Percentiles rank a stretch among this genome's conserved stretches.
These are phyloP conservation scores for Amniataba percoides DNA, from an alignment of 2,797 vertebrate genomes.

Conservation along the genomic window DNA sequence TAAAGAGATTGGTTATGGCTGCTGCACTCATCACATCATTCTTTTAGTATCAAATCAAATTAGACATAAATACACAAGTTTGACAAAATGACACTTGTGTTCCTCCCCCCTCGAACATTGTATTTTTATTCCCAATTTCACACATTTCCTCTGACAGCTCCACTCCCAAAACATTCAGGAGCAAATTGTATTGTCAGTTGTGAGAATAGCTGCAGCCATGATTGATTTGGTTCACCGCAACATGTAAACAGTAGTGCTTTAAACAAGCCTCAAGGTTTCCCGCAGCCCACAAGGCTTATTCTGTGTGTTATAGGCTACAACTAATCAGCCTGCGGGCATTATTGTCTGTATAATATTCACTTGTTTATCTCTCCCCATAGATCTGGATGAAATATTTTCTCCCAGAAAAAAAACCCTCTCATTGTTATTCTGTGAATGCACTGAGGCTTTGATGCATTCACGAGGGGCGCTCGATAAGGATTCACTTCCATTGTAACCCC, in stretches of 20 bases:
- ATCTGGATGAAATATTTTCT: constrained; percentile 67
- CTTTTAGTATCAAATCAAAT: constrained; percentile 30
- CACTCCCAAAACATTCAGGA: constrained; percentile 15
- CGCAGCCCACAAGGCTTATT: constrained; percentile 26
- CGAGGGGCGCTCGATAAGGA: constrained; percentile 69
- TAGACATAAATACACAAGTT: constrained; percentile 3
- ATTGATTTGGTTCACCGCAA: constrained; percentile 41
- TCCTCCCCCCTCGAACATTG: constrained; percentile 13
- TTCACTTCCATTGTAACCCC: constrained; percentile 64
- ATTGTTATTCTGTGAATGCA: constrained; percentile 74
- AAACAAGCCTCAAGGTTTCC: constrained; percentile 42
- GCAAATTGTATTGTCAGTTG: constrained; percentile 42
- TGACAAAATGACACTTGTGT: constrained; percentile 1
- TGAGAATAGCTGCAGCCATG: constrained; percentile 8
- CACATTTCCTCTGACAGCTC: constrained; percentile 23
- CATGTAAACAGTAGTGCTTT: constrained; percentile 43
- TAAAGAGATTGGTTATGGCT: constrained; percentile 13
- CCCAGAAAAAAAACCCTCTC: constrained; percentile 34
- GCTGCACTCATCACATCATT: constrained; percentile 9
- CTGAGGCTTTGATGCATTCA: constrained; percentile 68
- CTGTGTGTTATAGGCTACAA: constrained; percentile 40
- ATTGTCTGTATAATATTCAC: constrained; percentile 62
- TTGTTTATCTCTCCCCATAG: constrained; percentile 69
- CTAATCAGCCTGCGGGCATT: constrained; percentile 63
- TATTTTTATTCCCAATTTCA: neutral